Evolutionary conservation across 2,888 invertebrate species (phyloP), one percentile per base, ranked within the genome.

Genomic region (Minunthozetes semirufus): DNA sequence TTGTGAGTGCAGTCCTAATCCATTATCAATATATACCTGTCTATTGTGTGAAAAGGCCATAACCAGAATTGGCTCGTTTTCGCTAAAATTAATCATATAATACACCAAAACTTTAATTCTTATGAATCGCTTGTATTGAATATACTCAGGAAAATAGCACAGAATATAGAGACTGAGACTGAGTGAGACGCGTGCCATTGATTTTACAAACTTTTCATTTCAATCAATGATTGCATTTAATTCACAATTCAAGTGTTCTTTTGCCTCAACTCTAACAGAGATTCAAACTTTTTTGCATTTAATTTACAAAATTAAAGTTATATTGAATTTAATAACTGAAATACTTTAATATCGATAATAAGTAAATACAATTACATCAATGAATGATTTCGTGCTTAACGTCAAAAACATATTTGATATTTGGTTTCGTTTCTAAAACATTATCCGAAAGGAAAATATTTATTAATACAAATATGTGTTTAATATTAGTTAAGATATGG

Each of bases 1-100:
- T 70, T 70, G 70, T 70, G 22, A 46, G 19, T 22, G 13, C 70
- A 70, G n/a, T 70, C 27, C 46, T 70, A 70, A 70, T 70, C 70
- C 70, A 70, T 70, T 70, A 70, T 48, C 70, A 70, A 70, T 48
- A 70, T 70, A 70, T 70, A 70, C 70, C 70, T 70, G 70, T 70
- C 46, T 70, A 22, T 42, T 68, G 68, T 70, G 70, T 17, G 48
- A 70, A 70, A 63, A 68, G 29, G 68, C 42, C 22, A 48, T 68
- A 42, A 42, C 25, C 46, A 70, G 15, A 70, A 46, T 70, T 70
- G 48, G 25, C 70, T 46, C 70, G 25, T 70, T 70, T 70, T 70
- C 8, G 17, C 17, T 13, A 38, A 70, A 48, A 70, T 48, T 46
- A 70, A 70, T 70, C 70, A 70, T 42, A 70, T 46, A 70, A 46